phyloP scores from a whole-genome alignment of 2,113 vertebrate genomes.

The Sinocyclocheilus rhinocerous region DNA sequence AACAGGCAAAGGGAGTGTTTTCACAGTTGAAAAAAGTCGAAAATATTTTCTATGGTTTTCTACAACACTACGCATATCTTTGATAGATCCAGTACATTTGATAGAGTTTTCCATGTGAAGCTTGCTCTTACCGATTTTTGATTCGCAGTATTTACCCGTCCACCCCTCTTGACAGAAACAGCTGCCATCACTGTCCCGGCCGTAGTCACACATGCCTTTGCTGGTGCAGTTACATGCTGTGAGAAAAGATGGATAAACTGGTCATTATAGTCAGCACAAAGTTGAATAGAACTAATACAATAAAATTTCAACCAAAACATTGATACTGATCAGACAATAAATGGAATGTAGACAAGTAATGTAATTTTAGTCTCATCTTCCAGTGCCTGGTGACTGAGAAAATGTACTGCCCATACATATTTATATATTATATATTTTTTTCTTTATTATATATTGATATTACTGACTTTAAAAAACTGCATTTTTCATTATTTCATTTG shows the following conservation, averaged over 20 bases:
- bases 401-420: too few relatives aligned
- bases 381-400: not conserved
- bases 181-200: constrained; percentile 78
- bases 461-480: not conserved
- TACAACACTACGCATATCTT: not conserved
- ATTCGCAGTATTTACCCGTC: constrained; percentile 78
- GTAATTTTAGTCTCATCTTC: not conserved
- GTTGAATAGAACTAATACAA: not conserved
- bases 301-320: too few relatives aligned
- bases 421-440: not conserved
- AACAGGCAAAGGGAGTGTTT: not conserved
- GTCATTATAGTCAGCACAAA: not conserved
- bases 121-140: constrained; percentile 72
- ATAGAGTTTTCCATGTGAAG: not conserved
- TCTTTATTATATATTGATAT: not conserved
- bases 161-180: constrained; percentile 85
- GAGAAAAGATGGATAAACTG: not conserved
- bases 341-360: too few relatives aligned
- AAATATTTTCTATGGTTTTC: not conserved
- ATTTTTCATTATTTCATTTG: not conserved
- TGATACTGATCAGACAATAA: too few relatives aligned
- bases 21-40: not conserved
- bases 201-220: constrained; percentile 77
- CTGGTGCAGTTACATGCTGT: constrained; percentile 77
- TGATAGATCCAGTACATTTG: not conserved